Percentiles rank a stretch among this genome's conserved stretches.
Evolutionary conservation across 1,140 invertebrate genomes (phyloP).

Genomic region (Pseudoatta argentina): DNA sequence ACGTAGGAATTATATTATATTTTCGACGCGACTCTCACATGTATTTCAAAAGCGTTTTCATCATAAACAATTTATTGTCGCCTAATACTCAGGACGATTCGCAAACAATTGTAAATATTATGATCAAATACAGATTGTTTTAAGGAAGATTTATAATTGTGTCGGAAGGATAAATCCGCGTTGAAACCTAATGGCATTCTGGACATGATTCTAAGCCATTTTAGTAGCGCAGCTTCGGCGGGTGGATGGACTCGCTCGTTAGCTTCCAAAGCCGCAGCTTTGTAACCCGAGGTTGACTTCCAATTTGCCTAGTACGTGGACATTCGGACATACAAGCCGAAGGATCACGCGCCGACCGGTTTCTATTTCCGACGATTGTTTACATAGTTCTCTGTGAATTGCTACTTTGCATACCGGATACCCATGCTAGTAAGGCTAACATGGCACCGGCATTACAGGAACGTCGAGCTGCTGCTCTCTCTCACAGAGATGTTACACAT

Average conservation of each 20-base stretch:
- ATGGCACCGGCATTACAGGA: background rate
- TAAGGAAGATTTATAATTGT: background rate
- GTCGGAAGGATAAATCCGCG: no score
- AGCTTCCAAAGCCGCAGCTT: constrained; percentile 22
- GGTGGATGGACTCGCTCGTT: constrained; percentile 20
- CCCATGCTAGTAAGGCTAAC: constrained; percentile 27
- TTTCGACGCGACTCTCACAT: background rate
- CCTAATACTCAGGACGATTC: background rate
- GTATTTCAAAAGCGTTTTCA: background rate
- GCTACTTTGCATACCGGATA: constrained; percentile 31
- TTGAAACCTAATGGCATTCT: background rate
- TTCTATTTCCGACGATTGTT: constrained; percentile 44
- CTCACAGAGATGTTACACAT: background rate
- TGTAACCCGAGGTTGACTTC: constrained; percentile 37
- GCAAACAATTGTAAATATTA: background rate
- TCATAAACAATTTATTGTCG: background rate
- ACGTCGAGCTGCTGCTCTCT: constrained; percentile 4
- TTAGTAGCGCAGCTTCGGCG: background rate
- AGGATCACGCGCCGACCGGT: constrained; percentile 30
- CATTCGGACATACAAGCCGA: constrained; percentile 55
- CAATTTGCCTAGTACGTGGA: constrained; percentile 23
- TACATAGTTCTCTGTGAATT: constrained; percentile 22
- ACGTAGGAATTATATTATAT: background rate
- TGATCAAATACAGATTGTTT: background rate
- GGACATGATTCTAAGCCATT: constrained; percentile 23